Conservation (phyloP, 2,888 invertebrate species). For the Capitulum mitella region DNA sequence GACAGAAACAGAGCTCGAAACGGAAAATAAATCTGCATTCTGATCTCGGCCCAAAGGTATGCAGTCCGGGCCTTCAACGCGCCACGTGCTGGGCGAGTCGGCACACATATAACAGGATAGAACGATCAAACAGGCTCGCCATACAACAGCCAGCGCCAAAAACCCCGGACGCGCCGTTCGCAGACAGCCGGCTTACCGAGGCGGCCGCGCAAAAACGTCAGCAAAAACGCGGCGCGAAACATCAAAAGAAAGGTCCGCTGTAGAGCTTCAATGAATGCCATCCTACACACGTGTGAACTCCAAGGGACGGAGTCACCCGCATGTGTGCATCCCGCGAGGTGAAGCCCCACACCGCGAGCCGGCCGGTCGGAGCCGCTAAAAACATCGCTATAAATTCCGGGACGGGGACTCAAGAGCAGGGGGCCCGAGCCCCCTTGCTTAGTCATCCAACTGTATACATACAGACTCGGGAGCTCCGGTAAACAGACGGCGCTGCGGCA, state of each 20-base stretch:
- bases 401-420: no score
- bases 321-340: not conserved
- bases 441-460: no score
- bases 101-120: not conserved
- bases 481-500: no score
- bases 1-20: no score
- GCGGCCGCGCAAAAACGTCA: not conserved
- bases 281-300: not conserved
- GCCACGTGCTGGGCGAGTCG: not conserved
- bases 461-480: no score
- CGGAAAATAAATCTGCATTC: no score
- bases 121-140: conserved; percentile 6
- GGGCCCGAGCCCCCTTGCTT: no score
- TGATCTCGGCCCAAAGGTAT: no score
- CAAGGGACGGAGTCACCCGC: no score
- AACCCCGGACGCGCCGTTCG: not conserved
- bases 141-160: not conserved
- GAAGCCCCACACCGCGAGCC: no score
- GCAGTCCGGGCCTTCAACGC: not conserved
- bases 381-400: no score
- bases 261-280: not conserved
- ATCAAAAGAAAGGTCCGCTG: not conserved
- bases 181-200: conserved; percentile 5
- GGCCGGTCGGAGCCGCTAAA: no score
- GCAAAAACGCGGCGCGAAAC: not conserved